Base-by-base conservation (phyloP, 2,797 vertebrate species). In the Hydrocynus forskahlii region DNA sequence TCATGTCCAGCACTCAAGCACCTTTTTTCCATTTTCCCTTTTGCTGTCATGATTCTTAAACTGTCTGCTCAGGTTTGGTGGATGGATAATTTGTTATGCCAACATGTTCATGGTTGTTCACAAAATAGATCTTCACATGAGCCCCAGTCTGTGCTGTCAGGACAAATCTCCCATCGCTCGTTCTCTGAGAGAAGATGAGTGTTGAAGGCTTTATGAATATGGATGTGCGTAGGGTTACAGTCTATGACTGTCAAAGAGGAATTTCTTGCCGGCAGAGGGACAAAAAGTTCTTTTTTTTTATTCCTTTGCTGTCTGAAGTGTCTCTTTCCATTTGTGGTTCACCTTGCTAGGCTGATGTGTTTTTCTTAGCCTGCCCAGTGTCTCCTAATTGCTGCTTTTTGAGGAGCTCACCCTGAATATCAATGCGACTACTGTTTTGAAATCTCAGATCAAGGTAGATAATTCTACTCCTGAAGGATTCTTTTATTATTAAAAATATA, bases 361-460 rank as follows among this genome's bases (percentile, higher is more conserved):
- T 66, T 25, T 70, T 16, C 35, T 40, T 60, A 48, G 9, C 8
- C 70, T 66, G 69, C 50, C 69, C 13, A 17, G 45, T 52, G n/a
- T 48, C 45, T 25, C 19, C 35, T 55, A 80, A 80, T 80, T 72
- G 78, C 45, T 48, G 48, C 45, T 73, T 73, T 79, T 43, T 43
- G 17, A 67, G 64, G 38, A 43, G 17, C 64, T 19, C 5, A 16
- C 0, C 62, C 16, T 9, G 64, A 67, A 40, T 67, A 67, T 67
- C 64, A 43, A 67, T 67, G 17, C 21, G 8, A 4, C 2, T 35
- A 35, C 35, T 35, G 23, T 12, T 5, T 13, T 62, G 23, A 29
- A 62, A 62, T 12, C 59, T 62, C 23, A 62, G 59, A 25, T 60
- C 21, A 12, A 25, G 21, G 21, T 3, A 55, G 16, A 16, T 19